These are phyloP conservation scores for Orchestes rusci DNA, from an alignment of 2,888 invertebrate genomes.

Conservation along the genomic window DNA sequence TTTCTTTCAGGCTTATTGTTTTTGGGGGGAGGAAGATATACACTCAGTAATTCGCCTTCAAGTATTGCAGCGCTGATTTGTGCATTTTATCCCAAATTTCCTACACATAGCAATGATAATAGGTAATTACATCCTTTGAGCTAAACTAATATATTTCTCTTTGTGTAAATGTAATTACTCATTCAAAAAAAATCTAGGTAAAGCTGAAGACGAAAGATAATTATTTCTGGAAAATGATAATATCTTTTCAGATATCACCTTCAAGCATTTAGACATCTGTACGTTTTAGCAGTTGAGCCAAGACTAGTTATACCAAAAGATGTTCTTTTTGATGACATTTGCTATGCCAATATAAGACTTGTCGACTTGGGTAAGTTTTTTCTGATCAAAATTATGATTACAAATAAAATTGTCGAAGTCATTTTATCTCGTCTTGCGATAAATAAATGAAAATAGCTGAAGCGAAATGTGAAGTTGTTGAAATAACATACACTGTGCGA, in stretches of 20 bases:
- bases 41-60: conserved; percentile 71
- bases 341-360: conserved; percentile 73
- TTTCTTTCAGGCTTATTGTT: too few relatives aligned
- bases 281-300: conserved; percentile 89
- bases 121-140: too few relatives aligned
- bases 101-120: conserved; percentile 93
- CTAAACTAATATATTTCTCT: too few relatives aligned
- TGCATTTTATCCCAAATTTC: conserved; percentile 95
- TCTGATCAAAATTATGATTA: too few relatives aligned
- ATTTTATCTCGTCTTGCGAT: too few relatives aligned
- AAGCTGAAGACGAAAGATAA: too few relatives aligned
- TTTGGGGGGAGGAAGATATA: conserved; percentile 87
- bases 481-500: too few relatives aligned
- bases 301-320: conserved; percentile 83
- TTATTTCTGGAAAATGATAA: too few relatives aligned
- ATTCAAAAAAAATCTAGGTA: too few relatives aligned
- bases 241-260: conserved; percentile 91
- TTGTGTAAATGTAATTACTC: too few relatives aligned
- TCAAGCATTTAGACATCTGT: conserved; percentile 94
- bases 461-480: too few relatives aligned
- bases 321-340: conserved; percentile 68
- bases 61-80: conserved; percentile 86
- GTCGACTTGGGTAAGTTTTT: conserved; percentile 36
- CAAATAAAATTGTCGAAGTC: neutral
- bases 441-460: too few relatives aligned